Evolutionary conservation across 2,888 invertebrate species (phyloP), one percentile per base, ranked within the genome.

Genomic region (Lapara coniferarum): DNA sequence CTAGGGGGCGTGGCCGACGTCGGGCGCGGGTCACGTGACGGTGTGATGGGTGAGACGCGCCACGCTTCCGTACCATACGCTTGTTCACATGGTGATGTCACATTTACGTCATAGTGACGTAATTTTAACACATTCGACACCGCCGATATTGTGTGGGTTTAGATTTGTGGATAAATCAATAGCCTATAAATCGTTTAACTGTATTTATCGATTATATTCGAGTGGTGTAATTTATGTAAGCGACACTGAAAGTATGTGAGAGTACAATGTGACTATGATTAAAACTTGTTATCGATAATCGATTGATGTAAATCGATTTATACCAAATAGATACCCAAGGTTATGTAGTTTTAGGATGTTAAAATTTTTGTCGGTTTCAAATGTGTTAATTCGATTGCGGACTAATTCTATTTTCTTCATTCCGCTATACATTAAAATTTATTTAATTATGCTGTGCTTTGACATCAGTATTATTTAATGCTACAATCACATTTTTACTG

Each of bases 31-130:
- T 85, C 93, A 92, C 92, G 86, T 91, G 91, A 93, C 93, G 87
- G 93, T 93, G 90, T 93, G 93, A 93, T 90, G 91, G 93, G 93
- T 93, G 93, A 93, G 93, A 85, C 82, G 81, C 83, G 75, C 76
- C 78, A 74, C 76, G 79, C 84, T 80, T 77, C 75, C 25, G 49
- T 13, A 59, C 44, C 63, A 63, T 63, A 7, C 46, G 63, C 63
- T 63, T 63, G 25, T 46, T 19, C 63, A 19, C 10, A 59, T 10
- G 44, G 44, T 49, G 7, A 63, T 49, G 16, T 63, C 63, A 49
- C 63, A 12, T 63, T 63, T 13, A 19, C 12, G 46, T 13, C 63
- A 13, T 19, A n/a, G 19, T 49, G 16, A 46, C 44, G n/a, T 46
- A 46, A 59, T 46, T 19, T 63, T 63, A 63, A 63, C 63, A 63